Evolutionary conservation across 1,140 invertebrate genomes (phyloP).

Genomic region (Nebria ingens): DNA sequence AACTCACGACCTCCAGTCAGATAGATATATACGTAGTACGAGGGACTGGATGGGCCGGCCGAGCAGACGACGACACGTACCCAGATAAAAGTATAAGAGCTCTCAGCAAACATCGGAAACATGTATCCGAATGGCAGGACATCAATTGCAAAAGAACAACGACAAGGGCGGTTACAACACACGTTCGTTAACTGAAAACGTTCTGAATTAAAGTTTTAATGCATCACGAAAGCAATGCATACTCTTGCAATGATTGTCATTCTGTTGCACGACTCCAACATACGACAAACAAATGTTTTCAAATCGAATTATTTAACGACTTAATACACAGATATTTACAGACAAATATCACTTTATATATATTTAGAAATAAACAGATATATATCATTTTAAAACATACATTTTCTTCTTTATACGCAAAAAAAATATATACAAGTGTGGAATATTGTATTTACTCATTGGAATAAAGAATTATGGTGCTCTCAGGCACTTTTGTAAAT

Average conservation of each 20-base stretch:
- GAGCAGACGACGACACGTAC: neutral
- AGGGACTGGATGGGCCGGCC: neutral
- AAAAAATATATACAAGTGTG: neutral
- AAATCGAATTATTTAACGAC: too few relatives aligned
- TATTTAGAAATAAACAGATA: too few relatives aligned
- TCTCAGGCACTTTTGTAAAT: neutral
- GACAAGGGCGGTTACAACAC: slow-evolving; percentile 3
- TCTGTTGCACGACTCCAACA: too few relatives aligned
- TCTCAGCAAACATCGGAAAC: neutral
- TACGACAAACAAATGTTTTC: too few relatives aligned
- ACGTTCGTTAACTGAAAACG: slow-evolving; percentile 3
- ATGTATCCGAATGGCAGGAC: neutral
- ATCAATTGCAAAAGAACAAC: neutral
- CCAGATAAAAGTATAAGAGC: slow-evolving; percentile 5
- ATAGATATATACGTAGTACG: neutral
- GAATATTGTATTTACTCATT: neutral
- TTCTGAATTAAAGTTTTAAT: slow-evolving; percentile 2
- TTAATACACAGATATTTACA: too few relatives aligned
- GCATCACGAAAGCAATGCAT: neutral
- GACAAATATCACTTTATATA: too few relatives aligned
- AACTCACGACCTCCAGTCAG: slow-evolving; percentile 13
- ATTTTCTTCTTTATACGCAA: neutral
- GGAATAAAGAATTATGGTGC: neutral
- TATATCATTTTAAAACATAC: neutral
- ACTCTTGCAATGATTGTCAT: neutral